Evolutionary conservation across 2,888 invertebrate genomes (phyloP).

Genomic region (Litoditis marina): DNA sequence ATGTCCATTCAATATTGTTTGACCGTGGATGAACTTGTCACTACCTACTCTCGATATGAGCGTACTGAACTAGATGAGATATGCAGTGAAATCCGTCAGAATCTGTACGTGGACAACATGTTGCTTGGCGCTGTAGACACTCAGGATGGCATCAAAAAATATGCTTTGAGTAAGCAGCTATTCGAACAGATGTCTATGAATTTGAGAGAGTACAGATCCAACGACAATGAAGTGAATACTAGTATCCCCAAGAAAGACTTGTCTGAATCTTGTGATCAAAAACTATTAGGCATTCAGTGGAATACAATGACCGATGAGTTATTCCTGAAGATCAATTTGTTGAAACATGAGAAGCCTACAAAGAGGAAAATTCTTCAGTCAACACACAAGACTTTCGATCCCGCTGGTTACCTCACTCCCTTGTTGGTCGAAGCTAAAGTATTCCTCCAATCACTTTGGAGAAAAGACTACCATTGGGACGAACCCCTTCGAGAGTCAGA

Average conservation of each 20-base stretch:
- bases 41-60: no score
- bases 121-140: neutral
- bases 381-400: slow-evolving; percentile 19
- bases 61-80: no score
- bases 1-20: slow-evolving; percentile 21
- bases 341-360: neutral
- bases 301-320: slow-evolving; percentile 7
- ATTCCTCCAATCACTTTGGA: slow-evolving; percentile 21
- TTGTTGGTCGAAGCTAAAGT: slow-evolving; percentile 12
- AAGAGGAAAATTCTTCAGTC: slow-evolving; percentile 10
- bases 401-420: slow-evolving; percentile 20
- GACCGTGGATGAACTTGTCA: no score
- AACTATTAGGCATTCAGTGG: slow-evolving; percentile 24
- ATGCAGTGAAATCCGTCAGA: neutral
- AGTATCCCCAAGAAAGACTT: neutral
- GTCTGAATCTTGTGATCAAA: neutral
- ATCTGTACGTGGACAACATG: slow-evolving; percentile 13
- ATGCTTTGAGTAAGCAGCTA: neutral
- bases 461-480: slow-evolving; percentile 7
- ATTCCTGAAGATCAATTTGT: neutral
- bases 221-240: neutral
- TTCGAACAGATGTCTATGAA: neutral
- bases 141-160: slow-evolving; percentile 4
- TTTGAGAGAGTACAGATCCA: slow-evolving; percentile 8
- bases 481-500: neutral